A percentile compares a stretch with the other conserved stretches of the same genome.
phyloP scores from a whole-genome alignment of 2,797 vertebrate genomes.

The Danio kyathit region DNA sequence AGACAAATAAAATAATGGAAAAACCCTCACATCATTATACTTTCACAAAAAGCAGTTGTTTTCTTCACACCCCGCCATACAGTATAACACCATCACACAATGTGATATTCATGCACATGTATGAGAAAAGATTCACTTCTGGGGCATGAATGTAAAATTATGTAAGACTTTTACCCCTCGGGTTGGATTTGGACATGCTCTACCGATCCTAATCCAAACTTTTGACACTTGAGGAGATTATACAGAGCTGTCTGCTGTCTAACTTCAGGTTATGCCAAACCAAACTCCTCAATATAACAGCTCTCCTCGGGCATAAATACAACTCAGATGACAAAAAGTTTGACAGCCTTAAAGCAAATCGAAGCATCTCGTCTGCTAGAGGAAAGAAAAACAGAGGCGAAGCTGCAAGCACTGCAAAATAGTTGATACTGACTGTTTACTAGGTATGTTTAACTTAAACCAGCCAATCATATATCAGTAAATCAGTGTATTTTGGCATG shows the following conservation, averaged over 20 bases:
- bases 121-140: neutral
- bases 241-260: neutral
- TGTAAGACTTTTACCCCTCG: conserved; percentile 10
- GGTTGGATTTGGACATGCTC: conserved; percentile 9
- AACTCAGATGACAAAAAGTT: conserved; percentile 47
- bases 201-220: conserved; percentile 9
- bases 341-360: conserved; percentile 16
- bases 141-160: neutral
- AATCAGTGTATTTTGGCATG: neutral
- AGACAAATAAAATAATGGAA: conserved; percentile 9
- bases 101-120: neutral
- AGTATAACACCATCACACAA: neutral
- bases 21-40: neutral
- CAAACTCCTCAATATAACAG: conserved; percentile 40
- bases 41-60: neutral
- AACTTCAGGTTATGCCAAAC: conserved; percentile 36
- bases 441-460: too few species aligned
- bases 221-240: conserved; percentile 14
- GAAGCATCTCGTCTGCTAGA: neutral
- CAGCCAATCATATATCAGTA: too few species aligned
- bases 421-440: neutral
- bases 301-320: conserved; percentile 38
- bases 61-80: neutral
- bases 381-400: neutral
- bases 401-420: neutral